Evolutionary conservation across 2,113 vertebrate species (phyloP).

Genomic region (Mellivora capensis): DNA sequence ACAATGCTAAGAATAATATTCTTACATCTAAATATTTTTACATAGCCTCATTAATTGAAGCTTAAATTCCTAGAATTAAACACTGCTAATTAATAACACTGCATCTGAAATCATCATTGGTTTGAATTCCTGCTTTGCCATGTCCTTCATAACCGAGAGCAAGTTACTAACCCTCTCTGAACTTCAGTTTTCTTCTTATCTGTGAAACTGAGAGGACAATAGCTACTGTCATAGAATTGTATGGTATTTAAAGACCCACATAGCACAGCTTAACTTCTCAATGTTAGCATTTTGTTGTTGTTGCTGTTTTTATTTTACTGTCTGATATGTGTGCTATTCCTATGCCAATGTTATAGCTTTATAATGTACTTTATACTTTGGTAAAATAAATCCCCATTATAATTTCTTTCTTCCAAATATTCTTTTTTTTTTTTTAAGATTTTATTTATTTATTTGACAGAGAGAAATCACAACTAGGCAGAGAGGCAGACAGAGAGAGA

Average conservation of each 20-base stretch:
- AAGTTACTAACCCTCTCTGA: background rate
- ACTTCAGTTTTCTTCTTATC: background rate
- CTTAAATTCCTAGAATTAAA: background rate
- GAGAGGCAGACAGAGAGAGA: no score
- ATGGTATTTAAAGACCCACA: background rate
- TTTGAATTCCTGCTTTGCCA: background rate
- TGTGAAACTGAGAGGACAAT: background rate
- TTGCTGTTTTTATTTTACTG: background rate
- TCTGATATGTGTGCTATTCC: background rate
- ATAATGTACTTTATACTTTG: background rate
- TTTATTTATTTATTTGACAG: no score
- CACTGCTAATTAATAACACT: background rate
- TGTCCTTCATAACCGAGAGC: background rate
- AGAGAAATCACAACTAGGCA: no score
- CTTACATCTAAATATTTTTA: background rate
- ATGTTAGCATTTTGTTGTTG: background rate
- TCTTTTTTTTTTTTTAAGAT: no score
- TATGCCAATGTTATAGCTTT: background rate
- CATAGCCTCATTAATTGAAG: background rate
- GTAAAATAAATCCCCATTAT: background rate
- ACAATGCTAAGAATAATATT: background rate
- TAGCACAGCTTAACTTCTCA: background rate
- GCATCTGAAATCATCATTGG: background rate
- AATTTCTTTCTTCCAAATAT: background rate
- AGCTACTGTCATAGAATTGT: background rate